phyloP scores from a whole-genome alignment of 2,888 invertebrate species.

The Tenthredo amoena region DNA sequence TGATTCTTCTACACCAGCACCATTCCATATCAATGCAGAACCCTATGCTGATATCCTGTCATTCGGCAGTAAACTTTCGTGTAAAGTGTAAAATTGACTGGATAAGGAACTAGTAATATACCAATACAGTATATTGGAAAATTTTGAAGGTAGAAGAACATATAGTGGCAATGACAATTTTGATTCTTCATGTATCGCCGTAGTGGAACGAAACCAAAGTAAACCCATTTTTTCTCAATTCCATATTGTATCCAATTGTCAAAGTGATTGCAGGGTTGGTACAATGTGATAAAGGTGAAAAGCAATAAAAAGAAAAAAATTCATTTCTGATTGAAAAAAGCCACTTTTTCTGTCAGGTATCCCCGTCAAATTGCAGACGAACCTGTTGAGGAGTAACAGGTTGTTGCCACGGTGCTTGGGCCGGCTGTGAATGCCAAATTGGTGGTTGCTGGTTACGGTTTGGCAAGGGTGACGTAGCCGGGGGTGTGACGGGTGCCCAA shows the following conservation, averaged over 20 bases:
- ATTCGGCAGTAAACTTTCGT: not conserved
- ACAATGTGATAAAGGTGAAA: not conserved
- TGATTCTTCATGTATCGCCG: not conserved
- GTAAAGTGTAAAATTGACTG: not conserved
- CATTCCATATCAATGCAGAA: not conserved
- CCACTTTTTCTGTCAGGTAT: not conserved
- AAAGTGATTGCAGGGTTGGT: not conserved
- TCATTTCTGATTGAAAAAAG: not conserved
- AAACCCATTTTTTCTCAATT: not conserved
- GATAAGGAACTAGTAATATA: not conserved
- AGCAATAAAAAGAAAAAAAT: not conserved
- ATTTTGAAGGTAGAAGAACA: not conserved
- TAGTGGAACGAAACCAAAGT: not conserved
- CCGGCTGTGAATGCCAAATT: conserved; percentile 58
- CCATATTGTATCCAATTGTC: not conserved
- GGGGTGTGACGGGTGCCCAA: conserved; percentile 79
- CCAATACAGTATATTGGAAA: not conserved
- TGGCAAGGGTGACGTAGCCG: conserved; percentile 77
- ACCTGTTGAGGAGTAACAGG: conserved; percentile 54
- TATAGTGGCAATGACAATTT: not conserved
- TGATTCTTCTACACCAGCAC: not conserved
- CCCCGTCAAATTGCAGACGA: conserved; percentile 16
- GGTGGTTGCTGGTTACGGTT: conserved; percentile 58
- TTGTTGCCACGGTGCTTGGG: conserved; percentile 54
- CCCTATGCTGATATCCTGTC: not conserved